Conservation (phyloP, 2,888 invertebrate genomes). For the Agrotis exclamationis region DNA sequence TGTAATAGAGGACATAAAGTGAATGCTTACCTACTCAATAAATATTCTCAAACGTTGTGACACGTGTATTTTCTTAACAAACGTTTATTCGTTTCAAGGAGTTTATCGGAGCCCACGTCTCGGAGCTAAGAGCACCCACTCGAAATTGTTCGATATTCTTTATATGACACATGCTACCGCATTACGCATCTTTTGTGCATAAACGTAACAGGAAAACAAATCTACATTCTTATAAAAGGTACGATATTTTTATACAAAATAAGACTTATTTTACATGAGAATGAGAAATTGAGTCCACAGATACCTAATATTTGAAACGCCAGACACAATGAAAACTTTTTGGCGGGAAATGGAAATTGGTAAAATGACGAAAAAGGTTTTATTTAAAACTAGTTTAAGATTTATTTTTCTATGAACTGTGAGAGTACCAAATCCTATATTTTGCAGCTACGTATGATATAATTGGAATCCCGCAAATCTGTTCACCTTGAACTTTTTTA, state of each 20-base stretch:
- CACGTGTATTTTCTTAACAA: constrained; percentile 44
- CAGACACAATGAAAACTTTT: constrained; percentile 1
- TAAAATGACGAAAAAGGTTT: constrained; percentile 3
- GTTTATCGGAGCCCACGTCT: constrained; percentile 25
- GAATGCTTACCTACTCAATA: constrained; percentile 8
- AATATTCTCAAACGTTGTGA: constrained; percentile 19
- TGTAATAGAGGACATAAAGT: not conserved
- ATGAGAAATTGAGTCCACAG: not conserved
- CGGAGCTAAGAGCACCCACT: constrained; percentile 36
- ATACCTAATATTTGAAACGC: not conserved
- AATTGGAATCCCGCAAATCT: constrained; percentile 38
- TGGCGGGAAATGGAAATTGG: constrained; percentile 14
- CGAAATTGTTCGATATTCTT: constrained; percentile 7
- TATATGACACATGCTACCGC: constrained; percentile 17
- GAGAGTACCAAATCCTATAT: not conserved
- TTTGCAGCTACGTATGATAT: constrained; percentile 24
- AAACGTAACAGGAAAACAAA: not conserved
- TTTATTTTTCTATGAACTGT: not conserved
- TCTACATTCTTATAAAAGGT: not conserved
- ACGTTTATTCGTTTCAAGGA: constrained; percentile 47
- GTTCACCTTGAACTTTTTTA: constrained; percentile 55
- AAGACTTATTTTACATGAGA: not conserved
- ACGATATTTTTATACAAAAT: no score
- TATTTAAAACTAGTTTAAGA: no score
- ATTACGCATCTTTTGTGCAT: constrained; percentile 16